Evolutionary conservation across 2,888 invertebrate genomes (phyloP).

Genomic region (Antheraea assamensis): DNA sequence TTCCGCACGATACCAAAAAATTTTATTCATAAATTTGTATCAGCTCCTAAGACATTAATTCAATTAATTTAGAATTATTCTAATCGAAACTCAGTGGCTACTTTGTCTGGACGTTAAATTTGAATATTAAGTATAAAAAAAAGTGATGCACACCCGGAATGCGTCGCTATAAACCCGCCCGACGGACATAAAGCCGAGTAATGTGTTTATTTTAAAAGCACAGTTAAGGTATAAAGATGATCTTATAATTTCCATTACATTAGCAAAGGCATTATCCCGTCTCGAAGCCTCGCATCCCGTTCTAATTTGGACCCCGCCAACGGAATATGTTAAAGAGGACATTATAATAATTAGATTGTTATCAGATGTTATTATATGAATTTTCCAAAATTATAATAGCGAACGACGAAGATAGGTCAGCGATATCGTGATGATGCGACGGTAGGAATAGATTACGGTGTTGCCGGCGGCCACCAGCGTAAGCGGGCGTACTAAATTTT

Average conservation of each 20-base stretch:
- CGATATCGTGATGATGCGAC: conserved; percentile 76
- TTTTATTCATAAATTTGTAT: conserved; percentile 17
- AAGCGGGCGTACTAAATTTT: conserved; percentile 73
- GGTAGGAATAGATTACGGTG: conserved; percentile 76
- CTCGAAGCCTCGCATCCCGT: conserved; percentile 60
- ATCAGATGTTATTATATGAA: conserved; percentile 81
- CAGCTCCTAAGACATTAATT: conserved; percentile 17
- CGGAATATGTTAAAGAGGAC: conserved; percentile 80
- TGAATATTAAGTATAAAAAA: conserved; percentile 52
- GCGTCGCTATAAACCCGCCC: conserved; percentile 44
- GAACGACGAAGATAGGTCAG: conserved; percentile 72
- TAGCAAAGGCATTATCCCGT: conserved; percentile 72
- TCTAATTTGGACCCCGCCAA: conserved; percentile 70
- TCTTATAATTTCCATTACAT: conserved; percentile 75
- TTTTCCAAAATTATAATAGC: conserved; percentile 78
- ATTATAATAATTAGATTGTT: conserved; percentile 82
- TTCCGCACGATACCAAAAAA: neutral
- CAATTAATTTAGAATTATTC: conserved; percentile 38
- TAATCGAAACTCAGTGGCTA: conserved; percentile 51
- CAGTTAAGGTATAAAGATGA: conserved; percentile 71
- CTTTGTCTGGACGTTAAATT: conserved; percentile 38
- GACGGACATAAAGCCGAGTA: conserved; percentile 26
- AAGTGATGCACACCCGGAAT: conserved; percentile 41
- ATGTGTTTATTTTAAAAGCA: conserved; percentile 78
- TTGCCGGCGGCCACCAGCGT: conserved; percentile 64